Conservation (phyloP, 2,888 invertebrate genomes). For the Eupsilia transversa region DNA sequence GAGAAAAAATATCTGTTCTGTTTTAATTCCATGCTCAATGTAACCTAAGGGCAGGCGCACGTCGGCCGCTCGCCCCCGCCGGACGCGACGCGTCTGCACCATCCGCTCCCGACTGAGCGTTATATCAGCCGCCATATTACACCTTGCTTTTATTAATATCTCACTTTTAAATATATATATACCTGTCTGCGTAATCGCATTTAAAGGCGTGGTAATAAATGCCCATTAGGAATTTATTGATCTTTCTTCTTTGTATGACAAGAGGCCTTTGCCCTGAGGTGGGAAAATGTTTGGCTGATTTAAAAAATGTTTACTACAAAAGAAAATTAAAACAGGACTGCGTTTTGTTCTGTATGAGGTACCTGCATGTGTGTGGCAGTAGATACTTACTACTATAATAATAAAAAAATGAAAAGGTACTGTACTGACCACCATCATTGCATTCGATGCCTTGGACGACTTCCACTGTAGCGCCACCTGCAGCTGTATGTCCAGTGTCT, state of each 20-base stretch:
- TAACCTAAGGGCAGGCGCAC: constrained; percentile 65
- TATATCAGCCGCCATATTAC: constrained; percentile 50
- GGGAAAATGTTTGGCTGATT: too few species aligned
- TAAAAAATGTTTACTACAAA: too few species aligned
- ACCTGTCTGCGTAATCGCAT: not conserved
- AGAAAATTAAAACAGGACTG: too few species aligned
- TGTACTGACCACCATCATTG: constrained; percentile 57
- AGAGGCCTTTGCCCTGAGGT: too few species aligned
- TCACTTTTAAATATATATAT: constrained; percentile 5
- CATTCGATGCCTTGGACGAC: constrained; percentile 27
- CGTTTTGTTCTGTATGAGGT: too few species aligned
- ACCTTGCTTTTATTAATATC: constrained; percentile 40
- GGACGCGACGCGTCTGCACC: constrained; percentile 73
- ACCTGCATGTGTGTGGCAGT: too few species aligned
- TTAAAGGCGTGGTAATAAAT: not conserved
- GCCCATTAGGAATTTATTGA: not conserved
- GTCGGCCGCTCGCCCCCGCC: constrained; percentile 69
- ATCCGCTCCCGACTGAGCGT: constrained; percentile 65
- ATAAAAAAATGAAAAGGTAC: not conserved
- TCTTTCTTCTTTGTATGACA: too few species aligned
- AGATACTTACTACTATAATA: too few species aligned
- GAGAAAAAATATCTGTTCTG: constrained; percentile 31
- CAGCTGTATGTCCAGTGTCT: not conserved
- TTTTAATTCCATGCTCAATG: constrained; percentile 13
- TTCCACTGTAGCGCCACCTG: not conserved